Evolutionary conservation across 2,113 vertebrate species (phyloP).

Genomic region (Peromyscus polionotus): DNA sequence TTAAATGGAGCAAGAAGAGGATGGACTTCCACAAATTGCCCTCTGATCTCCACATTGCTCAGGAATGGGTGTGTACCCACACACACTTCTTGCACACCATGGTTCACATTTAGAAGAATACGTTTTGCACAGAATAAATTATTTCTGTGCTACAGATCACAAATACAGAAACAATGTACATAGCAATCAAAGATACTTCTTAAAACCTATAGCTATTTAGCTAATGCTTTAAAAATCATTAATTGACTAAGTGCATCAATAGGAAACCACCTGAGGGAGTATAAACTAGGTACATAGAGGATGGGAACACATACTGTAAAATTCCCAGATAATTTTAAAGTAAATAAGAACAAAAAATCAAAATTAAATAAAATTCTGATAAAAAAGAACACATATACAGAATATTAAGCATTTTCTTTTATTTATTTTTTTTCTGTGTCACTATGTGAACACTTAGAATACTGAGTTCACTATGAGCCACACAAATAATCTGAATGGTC

Average conservation of each 20-base stretch:
- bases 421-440: not conserved
- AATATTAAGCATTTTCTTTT: not conserved
- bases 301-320: not conserved
- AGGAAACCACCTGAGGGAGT: not conserved
- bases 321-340: not conserved
- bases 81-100: not conserved
- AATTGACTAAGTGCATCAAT: not conserved
- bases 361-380: not conserved
- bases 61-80: not conserved
- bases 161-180: not conserved
- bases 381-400: not conserved
- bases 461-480: not conserved
- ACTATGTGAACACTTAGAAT: not conserved
- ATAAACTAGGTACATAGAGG: not conserved
- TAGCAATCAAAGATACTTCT: not conserved
- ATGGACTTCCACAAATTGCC: not conserved
- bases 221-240: not conserved
- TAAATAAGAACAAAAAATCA: not conserved
- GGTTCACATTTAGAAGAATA: conserved; percentile 3
- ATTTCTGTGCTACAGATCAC: not conserved
- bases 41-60: too few relatives aligned
- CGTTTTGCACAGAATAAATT: not conserved
- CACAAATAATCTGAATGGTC: not conserved
- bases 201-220: not conserved
- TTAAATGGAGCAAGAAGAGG: too few relatives aligned